Evolutionary conservation across 1,140 invertebrate species (phyloP).

Genomic region (Habropoda laboriosa): DNA sequence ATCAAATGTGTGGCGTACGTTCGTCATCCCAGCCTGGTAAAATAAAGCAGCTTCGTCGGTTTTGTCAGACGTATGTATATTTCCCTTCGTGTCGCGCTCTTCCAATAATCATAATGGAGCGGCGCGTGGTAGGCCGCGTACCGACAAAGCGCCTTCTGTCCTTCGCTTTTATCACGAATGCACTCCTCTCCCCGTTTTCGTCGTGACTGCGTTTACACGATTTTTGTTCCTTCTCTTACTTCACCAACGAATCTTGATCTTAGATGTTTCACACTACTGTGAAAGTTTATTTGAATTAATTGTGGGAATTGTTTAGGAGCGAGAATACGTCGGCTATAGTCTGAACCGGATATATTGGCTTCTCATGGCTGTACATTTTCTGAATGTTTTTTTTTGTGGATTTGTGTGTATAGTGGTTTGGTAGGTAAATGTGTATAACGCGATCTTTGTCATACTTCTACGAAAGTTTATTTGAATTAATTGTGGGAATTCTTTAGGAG

Average conservation of each 20-base stretch:
- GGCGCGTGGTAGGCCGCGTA: not conserved
- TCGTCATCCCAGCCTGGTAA: slow-evolving; percentile 15
- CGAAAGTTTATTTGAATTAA: not conserved
- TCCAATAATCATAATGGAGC: slow-evolving; percentile 40
- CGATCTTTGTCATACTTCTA: too few relatives aligned
- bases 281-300: slow-evolving; percentile 1
- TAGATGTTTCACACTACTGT: too few relatives aligned
- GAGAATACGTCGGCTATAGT: too few relatives aligned
- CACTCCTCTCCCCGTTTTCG: not conserved
- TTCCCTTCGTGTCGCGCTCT: not conserved
- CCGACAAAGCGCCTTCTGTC: slow-evolving; percentile 1
- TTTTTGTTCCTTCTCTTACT: not conserved
- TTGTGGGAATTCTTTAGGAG: not conserved
- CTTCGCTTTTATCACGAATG: slow-evolving; percentile 32
- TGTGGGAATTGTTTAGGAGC: not conserved
- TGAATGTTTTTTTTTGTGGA: too few relatives aligned
- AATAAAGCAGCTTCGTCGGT: slow-evolving; percentile 33
- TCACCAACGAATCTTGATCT: not conserved
- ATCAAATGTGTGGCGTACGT: not conserved
- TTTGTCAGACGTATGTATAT: slow-evolving; percentile 3
- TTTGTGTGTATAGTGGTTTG: too few relatives aligned
- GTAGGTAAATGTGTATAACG: too few relatives aligned
- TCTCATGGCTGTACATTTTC: too few relatives aligned
- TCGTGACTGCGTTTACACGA: not conserved
- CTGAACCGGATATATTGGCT: too few relatives aligned